phyloP scores from a whole-genome alignment of 2,797 vertebrate genomes.

The Apogon talboti region DNA sequence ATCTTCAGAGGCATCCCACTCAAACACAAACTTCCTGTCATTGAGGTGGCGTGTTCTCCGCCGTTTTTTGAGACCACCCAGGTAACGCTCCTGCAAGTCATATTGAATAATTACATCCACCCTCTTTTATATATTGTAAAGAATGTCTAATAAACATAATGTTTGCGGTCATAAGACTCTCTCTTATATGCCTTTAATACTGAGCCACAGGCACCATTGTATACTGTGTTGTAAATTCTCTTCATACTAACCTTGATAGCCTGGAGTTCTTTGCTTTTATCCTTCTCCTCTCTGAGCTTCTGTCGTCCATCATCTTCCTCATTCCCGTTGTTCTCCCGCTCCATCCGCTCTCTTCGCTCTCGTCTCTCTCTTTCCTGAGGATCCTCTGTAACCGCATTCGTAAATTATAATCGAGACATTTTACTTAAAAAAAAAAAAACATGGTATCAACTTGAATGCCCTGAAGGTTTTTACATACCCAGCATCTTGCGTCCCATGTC shows the following conservation, averaged over 20 bases:
- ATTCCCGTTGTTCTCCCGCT: constrained; percentile 94
- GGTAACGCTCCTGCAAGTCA: constrained; percentile 90
- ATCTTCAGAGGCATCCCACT: constrained; percentile 98
- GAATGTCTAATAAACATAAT: too few species aligned
- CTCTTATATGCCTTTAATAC: too few species aligned
- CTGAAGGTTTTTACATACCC: constrained; percentile 78
- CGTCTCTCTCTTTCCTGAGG: constrained; percentile 95
- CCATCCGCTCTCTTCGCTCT: constrained; percentile 94
- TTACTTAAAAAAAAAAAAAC: background rate
- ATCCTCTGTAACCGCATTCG: constrained; percentile 86
- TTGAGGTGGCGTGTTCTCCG: constrained; percentile 95
- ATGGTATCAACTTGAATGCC: background rate
- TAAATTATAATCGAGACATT: background rate
- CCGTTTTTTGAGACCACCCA: constrained; percentile 95
- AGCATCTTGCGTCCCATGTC: constrained; percentile 97
- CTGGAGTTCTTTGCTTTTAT: constrained; percentile 95
- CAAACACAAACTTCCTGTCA: constrained; percentile 98
- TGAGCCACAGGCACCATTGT: background rate
- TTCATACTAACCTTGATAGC: constrained; percentile 90
- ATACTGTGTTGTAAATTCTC: background rate
- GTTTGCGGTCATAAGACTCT: too few species aligned
- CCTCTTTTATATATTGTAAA: too few species aligned
- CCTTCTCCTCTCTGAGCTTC: constrained; percentile 97
- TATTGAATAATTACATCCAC: background rate
- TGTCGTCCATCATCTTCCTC: constrained; percentile 94